Evolutionary conservation across 1,140 invertebrate genomes (phyloP).

Genomic region (Meloidogyne chitwoodi): DNA sequence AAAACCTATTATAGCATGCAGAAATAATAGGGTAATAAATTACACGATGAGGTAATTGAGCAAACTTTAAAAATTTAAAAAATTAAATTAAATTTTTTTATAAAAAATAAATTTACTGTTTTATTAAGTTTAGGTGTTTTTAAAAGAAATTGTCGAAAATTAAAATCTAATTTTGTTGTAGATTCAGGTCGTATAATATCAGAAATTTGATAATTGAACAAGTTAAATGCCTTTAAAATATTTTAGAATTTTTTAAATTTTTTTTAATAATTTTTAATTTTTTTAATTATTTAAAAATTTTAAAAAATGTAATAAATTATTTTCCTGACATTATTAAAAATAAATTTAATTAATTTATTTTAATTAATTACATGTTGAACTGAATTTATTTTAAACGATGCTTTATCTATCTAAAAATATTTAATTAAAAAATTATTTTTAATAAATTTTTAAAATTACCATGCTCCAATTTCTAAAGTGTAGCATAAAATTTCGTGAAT

Average conservation of each 20-base stretch:
- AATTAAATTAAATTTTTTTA: neutral
- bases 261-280: neutral
- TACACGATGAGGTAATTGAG: conserved; percentile 27
- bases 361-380: neutral
- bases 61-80: conserved; percentile 18
- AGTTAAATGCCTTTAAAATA: conserved; percentile 25
- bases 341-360: too few species aligned
- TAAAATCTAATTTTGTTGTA: conserved; percentile 13
- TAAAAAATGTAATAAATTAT: too few species aligned
- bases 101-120: conserved; percentile 11
- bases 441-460: neutral
- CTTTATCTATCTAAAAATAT: conserved; percentile 1
- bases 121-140: conserved; percentile 5
- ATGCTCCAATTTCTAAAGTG: conserved; percentile 45
- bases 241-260: neutral
- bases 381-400: neutral
- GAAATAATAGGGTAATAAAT: conserved; percentile 49
- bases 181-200: conserved; percentile 24
- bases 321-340: too few species aligned
- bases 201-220: conserved; percentile 36
- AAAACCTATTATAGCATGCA: conserved; percentile 43
- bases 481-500: conserved; percentile 36
- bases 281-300: too few species aligned
- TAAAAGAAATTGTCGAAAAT: conserved; percentile 31
- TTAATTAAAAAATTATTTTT: neutral